Percentiles rank a stretch among this genome's conserved stretches.
Evolutionary conservation across 1,140 invertebrate genomes (phyloP).

Genomic region (Mizuhopecten yessoensis): DNA sequence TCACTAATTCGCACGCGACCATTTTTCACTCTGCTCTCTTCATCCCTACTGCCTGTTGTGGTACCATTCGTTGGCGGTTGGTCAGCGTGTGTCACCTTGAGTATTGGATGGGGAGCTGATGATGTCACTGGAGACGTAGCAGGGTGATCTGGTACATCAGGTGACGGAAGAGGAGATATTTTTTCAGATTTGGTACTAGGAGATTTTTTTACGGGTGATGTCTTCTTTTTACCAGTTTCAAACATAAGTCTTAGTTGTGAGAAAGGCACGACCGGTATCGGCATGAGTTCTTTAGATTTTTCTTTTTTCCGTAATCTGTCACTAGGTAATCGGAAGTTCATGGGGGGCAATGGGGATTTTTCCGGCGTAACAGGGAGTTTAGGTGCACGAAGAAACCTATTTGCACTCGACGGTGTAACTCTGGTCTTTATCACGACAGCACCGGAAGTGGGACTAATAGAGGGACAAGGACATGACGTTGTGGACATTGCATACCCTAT

Average conservation of each 20-base stretch:
- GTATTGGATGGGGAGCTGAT: background rate
- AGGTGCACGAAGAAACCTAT: constrained; percentile 63
- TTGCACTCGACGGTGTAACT: constrained; percentile 71
- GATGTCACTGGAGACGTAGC: background rate
- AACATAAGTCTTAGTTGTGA: constrained; percentile 79
- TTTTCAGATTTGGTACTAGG: background rate
- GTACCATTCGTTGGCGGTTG: background rate
- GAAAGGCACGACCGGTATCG: constrained; percentile 80
- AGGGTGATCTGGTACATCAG: background rate
- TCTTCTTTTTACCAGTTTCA: constrained; percentile 66
- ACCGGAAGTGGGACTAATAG: constrained; percentile 67
- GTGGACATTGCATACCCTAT: constrained; percentile 70
- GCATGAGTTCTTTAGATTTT: constrained; percentile 76
- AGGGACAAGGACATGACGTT: constrained; percentile 76
- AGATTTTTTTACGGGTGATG: background rate
- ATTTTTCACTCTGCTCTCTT: constrained; percentile 18
- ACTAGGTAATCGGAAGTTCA: constrained; percentile 73
- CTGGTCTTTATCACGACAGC: constrained; percentile 78
- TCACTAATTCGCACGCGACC: constrained; percentile 21
- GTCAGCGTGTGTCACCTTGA: background rate
- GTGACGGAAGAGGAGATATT: background rate
- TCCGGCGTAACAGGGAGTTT: constrained; percentile 65
- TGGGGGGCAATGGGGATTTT: constrained; percentile 61
- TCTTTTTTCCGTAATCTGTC: constrained; percentile 76
- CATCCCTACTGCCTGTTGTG: background rate